These are phyloP conservation scores for Characodon lateralis DNA, from an alignment of 2,797 vertebrate species.

Conservation along the genomic window DNA sequence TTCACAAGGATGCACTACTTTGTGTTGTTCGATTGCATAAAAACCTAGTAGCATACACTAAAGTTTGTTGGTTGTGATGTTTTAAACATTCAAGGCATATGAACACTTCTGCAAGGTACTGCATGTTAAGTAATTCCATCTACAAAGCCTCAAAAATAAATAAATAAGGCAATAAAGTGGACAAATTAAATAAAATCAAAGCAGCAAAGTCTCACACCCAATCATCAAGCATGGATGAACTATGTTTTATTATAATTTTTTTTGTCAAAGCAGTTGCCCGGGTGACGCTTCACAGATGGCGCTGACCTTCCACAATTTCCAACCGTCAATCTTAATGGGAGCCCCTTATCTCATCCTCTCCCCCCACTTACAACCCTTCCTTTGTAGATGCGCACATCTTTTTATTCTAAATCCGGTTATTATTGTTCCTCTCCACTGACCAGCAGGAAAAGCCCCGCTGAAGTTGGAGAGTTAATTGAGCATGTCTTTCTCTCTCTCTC, in stretches of 20 bases:
- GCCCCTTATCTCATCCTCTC: constrained; percentile 74
- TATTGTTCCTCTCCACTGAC: constrained; percentile 83
- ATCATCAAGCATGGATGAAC: constrained; percentile 70
- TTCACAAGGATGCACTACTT: constrained; percentile 14
- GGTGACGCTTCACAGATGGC: constrained; percentile 76
- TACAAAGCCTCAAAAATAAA: constrained; percentile 46
- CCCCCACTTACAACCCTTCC: constrained; percentile 65
- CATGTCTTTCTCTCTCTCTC: constrained; percentile 67
- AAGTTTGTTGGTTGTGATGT: too few relatives aligned
- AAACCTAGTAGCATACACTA: too few relatives aligned
- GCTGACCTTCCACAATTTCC: constrained; percentile 81
- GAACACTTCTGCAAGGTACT: background rate
- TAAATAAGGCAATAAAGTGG: constrained; percentile 33
- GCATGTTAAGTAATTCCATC: constrained; percentile 52
- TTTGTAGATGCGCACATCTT: constrained; percentile 84
- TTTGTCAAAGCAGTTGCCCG: constrained; percentile 71
- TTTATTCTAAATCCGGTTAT: constrained; percentile 86
- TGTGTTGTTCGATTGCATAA: constrained; percentile 56
- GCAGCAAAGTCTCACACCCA: constrained; percentile 59
- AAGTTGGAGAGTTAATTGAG: constrained; percentile 85
- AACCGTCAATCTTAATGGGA: constrained; percentile 82
- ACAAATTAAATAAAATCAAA: constrained; percentile 40
- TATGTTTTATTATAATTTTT: constrained; percentile 36
- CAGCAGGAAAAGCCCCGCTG: constrained; percentile 81
- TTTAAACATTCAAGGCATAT: background rate